phyloP scores from a whole-genome alignment of 2,888 invertebrate species.

The Drosophila paucipuncta region DNA sequence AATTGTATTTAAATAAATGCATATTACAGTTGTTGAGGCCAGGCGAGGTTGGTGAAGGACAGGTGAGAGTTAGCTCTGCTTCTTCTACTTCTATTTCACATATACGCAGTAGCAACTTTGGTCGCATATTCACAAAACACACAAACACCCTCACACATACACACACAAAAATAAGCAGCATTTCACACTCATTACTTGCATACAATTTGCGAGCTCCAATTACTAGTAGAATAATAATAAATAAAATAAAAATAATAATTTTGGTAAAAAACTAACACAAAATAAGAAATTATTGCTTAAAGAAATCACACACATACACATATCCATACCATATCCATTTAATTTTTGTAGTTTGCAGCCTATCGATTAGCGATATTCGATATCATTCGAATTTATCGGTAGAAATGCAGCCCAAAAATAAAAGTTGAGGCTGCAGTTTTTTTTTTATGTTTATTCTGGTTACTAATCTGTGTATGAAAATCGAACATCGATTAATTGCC shows the following conservation, averaged over 20 bases:
- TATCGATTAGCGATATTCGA: neutral
- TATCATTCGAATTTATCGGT: constrained; percentile 1
- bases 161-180: neutral
- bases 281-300: neutral
- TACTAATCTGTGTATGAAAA: neutral
- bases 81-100: constrained; percentile 21
- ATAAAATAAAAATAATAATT: neutral
- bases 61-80: constrained; percentile 86
- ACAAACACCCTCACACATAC: neutral
- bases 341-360: neutral
- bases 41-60: constrained; percentile 90
- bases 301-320: neutral
- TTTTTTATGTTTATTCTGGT: neutral
- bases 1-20: constrained; percentile 59
- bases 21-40: constrained; percentile 88
- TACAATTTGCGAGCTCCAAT: constrained; percentile 30
- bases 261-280: neutral
- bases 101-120: constrained; percentile 43
- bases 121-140: constrained; percentile 19
- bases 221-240: constrained; percentile 3
- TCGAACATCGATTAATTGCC: constrained; percentile 65
- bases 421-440: neutral
- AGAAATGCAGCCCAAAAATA: neutral
- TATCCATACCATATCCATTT: neutral
- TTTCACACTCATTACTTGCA: constrained; percentile 24